phyloP scores from a whole-genome alignment of 2,797 vertebrate species.

The Sebastes ruberrimus region DNA sequence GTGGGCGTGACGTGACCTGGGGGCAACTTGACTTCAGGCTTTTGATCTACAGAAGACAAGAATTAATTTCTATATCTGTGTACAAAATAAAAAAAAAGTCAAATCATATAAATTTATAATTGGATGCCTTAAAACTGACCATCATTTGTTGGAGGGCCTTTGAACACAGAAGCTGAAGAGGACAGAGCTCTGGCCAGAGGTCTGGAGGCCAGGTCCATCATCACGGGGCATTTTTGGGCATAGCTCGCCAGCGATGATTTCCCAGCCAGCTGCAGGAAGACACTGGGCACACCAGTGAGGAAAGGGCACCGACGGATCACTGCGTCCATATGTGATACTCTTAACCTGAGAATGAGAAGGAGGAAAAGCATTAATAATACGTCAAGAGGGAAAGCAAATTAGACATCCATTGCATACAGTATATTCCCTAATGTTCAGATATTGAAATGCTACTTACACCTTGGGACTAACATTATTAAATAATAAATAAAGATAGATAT shows the following conservation, averaged over 20 bases:
- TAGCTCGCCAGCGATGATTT: conserved; percentile 85
- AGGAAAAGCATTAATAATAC: not conserved
- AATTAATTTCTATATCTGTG: not conserved
- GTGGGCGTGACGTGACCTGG: conserved; percentile 65
- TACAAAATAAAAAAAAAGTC: not conserved
- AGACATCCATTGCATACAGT: not conserved
- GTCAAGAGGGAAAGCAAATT: not conserved
- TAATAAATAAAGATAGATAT: not conserved
- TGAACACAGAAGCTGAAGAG: conserved; percentile 77
- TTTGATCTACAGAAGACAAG: conserved; percentile 29
- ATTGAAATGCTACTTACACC: not conserved
- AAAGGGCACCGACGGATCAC: conserved; percentile 88
- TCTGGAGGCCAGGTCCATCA: conserved; percentile 86
- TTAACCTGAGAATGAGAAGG: conserved; percentile 32
- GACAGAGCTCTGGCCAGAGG: conserved; percentile 75
- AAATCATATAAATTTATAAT: not conserved
- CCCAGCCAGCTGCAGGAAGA: conserved; percentile 88
- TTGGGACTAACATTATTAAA: not conserved
- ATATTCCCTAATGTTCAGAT: not conserved
- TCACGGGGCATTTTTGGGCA: conserved; percentile 89
- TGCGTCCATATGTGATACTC: conserved; percentile 82
- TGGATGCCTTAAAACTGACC: conserved; percentile 71
- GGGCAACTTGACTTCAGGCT: conserved; percentile 47
- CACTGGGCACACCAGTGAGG: conserved; percentile 85
- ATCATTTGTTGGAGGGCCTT: conserved; percentile 74